Evolutionary conservation across 2,113 vertebrate genomes (phyloP), one percentile per base, ranked within the genome.

Genomic region (Micronisus gabar): DNA sequence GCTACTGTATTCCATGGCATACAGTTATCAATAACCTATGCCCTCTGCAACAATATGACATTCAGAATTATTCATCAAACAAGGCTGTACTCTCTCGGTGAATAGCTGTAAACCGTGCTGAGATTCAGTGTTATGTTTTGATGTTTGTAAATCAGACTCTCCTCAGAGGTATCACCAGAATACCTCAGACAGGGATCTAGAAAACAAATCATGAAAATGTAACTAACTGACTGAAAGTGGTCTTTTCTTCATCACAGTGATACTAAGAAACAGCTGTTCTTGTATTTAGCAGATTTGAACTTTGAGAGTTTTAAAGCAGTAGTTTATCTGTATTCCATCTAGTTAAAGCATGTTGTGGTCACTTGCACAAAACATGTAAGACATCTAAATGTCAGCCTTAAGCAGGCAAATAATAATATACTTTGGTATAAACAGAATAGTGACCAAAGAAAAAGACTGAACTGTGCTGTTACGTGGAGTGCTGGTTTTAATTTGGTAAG

Each of bases 191-290:
- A 52, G 13, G 18, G 34, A 38, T 81, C 38, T 79, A 50, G 52
- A 75, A 93, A 85, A 75, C 17, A 71, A 67, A 63, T 75, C 30
- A n/a, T n/a, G 27, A 67, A 91, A 89, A 65, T 8, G 12, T 6
- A 26, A 41, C 34, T 6, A 26, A 38, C 36, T 2, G 2, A 27
- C 19, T 47, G 17, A 30, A 88, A 84, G 9, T 0, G 0, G 6
- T 41, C 18, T 20, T 73, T 53, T 68, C 55, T 74, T 87, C 32
- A 55, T n/a, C 38, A 52, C 15, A 71, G 25, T 38, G 15, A 17
- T 58, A 55, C 13, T 55, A 55, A 76, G 36, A 36, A 17, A 43
- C 20, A 83, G 9, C 8, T 56, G 10, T 20, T 61, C 20, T 21
- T 52, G 21, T 53, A 80, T 40, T 74, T 47, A 84, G 30, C 19